Percentiles rank a stretch among this genome's conserved stretches.
These are phyloP conservation scores for Epizoanthus illoricatus DNA, from an alignment of 92 coral and sea anemone genomes.

Conservation along the genomic window DNA sequence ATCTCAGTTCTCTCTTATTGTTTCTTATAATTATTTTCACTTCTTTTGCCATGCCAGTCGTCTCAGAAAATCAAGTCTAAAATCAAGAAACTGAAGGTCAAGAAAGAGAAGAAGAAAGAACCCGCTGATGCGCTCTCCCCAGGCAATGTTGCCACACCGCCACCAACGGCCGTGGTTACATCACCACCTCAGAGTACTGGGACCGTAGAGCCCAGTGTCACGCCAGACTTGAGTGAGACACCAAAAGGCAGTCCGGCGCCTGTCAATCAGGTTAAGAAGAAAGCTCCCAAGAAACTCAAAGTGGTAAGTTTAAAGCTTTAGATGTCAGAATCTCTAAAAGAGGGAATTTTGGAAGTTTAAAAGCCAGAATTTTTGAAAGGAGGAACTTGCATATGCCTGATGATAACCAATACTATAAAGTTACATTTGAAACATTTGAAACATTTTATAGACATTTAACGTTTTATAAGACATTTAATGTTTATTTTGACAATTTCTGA, in stretches of 20 bases:
- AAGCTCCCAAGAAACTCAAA: slow-evolving; percentile 36
- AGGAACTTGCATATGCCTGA: too few species aligned
- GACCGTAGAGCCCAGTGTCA: slow-evolving; percentile 56
- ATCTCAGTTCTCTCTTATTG: too few species aligned
- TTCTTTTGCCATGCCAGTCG: slow-evolving; percentile 53
- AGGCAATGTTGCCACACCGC: slow-evolving; percentile 58
- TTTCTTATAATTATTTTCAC: too few species aligned
- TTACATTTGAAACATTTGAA: too few species aligned
- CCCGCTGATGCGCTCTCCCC: slow-evolving; percentile 57
- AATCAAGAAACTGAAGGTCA: slow-evolving; percentile 67
- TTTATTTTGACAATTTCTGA: too few species aligned
- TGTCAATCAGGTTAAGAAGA: slow-evolving; percentile 18
- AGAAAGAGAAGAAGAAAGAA: slow-evolving; percentile 72
- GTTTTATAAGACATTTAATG: too few species aligned
- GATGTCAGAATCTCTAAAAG: too few species aligned
- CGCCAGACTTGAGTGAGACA: slow-evolving; percentile 42
- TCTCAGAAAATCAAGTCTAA: slow-evolving; percentile 77
- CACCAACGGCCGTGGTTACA: slow-evolving; percentile 52
- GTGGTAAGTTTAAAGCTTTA: slow-evolving; percentile 12
- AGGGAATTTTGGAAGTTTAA: too few species aligned
- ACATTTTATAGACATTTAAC: too few species aligned
- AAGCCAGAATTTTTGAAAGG: too few species aligned
- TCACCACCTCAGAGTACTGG: slow-evolving; percentile 70
- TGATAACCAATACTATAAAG: too few species aligned
- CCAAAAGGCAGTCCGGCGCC: slow-evolving; percentile 38